A percentile compares a stretch with the other conserved stretches of the same genome.
Conservation (phyloP, 2,113 vertebrate genomes). For the Oreochromis spilurus region DNA sequence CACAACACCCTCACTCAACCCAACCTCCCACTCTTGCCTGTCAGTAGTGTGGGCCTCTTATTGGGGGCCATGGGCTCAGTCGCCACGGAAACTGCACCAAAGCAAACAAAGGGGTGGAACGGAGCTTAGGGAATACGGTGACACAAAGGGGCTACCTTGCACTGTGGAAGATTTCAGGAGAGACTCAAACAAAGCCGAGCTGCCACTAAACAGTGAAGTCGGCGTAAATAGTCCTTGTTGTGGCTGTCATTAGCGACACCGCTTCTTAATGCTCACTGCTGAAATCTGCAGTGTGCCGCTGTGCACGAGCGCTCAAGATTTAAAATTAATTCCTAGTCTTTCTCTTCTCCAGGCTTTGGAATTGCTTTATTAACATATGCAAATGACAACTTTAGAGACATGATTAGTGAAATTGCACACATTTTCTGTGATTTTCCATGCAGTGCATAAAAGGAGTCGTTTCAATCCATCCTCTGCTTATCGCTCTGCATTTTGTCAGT, state of each 20-base stretch:
- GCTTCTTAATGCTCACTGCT: neutral
- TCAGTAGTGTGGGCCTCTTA: conserved; percentile 68
- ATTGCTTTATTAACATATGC: conserved; percentile 72
- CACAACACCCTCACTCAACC: neutral
- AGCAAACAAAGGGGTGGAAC: conserved; percentile 77
- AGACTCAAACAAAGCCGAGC: conserved; percentile 47
- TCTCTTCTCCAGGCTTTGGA: neutral
- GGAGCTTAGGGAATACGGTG: conserved; percentile 62
- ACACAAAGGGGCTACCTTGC: conserved; percentile 70
- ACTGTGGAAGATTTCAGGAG: conserved; percentile 59
- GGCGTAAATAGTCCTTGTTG: conserved; percentile 5
- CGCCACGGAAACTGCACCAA: conserved; percentile 74
- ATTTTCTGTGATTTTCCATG: conserved; percentile 60
- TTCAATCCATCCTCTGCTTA: conserved; percentile 37
- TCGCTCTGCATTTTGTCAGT: conserved; percentile 48
- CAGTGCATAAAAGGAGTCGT: conserved; percentile 39
- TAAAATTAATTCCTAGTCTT: conserved; percentile 15
- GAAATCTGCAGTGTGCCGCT: neutral
- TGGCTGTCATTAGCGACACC: neutral
- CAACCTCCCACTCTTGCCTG: conserved; percentile 23
- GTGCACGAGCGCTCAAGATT: neutral
- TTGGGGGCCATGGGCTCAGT: conserved; percentile 68
- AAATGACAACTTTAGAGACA: conserved; percentile 59
- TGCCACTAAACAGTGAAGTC: neutral
- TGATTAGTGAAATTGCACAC: conserved; percentile 65